These are phyloP conservation scores for Erebia ligea DNA, from an alignment of 2,888 invertebrate species.

Conservation along the genomic window DNA sequence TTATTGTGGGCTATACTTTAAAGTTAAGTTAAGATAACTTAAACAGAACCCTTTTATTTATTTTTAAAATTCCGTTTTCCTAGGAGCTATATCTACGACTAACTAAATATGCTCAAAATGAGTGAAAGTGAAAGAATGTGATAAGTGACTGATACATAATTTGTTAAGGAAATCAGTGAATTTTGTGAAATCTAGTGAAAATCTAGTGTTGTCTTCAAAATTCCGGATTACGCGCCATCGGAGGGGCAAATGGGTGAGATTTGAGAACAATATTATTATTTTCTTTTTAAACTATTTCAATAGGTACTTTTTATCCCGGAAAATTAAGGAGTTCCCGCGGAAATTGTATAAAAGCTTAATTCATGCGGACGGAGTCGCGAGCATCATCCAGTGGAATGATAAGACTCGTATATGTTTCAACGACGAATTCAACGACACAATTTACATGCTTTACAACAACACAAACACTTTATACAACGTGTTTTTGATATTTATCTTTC, in stretches of 20 bases:
- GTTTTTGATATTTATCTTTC: constrained; percentile 38
- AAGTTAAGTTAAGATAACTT: neutral
- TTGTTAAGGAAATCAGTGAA: constrained; percentile 21
- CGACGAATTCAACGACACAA: neutral
- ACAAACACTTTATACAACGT: constrained; percentile 22
- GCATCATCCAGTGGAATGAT: too few species aligned
- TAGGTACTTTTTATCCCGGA: neutral
- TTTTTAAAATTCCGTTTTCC: neutral
- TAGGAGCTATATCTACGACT: neutral
- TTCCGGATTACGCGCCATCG: constrained; percentile 71
- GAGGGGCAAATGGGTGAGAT: constrained; percentile 76
- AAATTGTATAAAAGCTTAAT: too few species aligned
- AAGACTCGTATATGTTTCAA: too few species aligned
- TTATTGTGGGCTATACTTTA: neutral
- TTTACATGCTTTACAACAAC: neutral
- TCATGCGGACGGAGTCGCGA: too few species aligned
- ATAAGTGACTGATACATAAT: constrained; percentile 25
- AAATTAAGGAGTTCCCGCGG: too few species aligned
- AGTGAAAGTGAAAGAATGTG: constrained; percentile 54
- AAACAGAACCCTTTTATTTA: neutral
- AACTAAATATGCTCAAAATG: constrained; percentile 48
- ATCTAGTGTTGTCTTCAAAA: constrained; percentile 38
- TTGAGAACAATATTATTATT: too few species aligned
- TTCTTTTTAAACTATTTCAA: neutral
- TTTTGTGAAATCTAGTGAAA: constrained; percentile 17